phyloP scores from a whole-genome alignment of 2,888 invertebrate species.

The Rotaria sp. region DNA sequence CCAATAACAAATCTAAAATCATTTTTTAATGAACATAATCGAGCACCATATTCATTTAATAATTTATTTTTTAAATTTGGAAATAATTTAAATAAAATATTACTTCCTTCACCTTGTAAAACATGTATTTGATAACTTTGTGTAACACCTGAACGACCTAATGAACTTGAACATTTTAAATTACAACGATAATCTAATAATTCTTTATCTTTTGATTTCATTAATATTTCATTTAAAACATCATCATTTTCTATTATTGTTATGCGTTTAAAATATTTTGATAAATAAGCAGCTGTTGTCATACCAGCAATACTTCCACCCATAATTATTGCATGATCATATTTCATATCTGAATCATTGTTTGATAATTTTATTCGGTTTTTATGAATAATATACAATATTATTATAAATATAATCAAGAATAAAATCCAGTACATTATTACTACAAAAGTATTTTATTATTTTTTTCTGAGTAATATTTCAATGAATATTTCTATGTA shows the following conservation, averaged over 20 bases:
- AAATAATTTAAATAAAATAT: conserved; percentile 1
- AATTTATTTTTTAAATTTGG: conserved; percentile 10
- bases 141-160: background rate
- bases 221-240: background rate
- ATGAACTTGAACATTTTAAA: background rate
- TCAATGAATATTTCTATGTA: too few relatives aligned
- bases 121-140: conserved; percentile 14
- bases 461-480: too few relatives aligned
- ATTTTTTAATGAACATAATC: background rate
- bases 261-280: conserved; percentile 25
- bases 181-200: conserved; percentile 6
- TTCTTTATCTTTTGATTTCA: background rate
- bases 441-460: background rate
- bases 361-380: background rate
- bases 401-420: background rate
- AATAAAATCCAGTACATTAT: background rate
- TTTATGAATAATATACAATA: background rate
- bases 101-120: background rate
- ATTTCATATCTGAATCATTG: background rate
- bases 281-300: conserved; percentile 1
- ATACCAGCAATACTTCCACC: conserved; percentile 8
- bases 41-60: background rate
- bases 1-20: background rate
- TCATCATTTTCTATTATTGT: background rate
- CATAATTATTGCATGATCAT: background rate